Percentiles rank a stretch among this genome's conserved stretches.
Evolutionary conservation across 2,797 vertebrate species (phyloP).

Genomic region (Anolis apletophallus): DNA sequence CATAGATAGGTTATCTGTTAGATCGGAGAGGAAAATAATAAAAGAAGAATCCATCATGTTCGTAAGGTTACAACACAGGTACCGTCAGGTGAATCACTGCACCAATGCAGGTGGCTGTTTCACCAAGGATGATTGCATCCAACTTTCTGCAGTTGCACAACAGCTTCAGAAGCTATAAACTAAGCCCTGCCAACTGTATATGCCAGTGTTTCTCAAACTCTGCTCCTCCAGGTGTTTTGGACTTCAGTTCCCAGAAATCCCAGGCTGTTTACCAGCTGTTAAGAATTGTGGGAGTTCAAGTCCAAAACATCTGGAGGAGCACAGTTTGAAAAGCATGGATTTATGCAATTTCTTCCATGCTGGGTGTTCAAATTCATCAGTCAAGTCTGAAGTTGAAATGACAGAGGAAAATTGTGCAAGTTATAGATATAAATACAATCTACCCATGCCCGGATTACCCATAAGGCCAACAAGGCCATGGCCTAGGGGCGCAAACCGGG

Average conservation of each 20-base stretch:
- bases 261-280: no score
- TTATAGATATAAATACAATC: background rate
- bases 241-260: no score
- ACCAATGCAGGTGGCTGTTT: constrained; percentile 5
- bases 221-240: no score
- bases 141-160: background rate
- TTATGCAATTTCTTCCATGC: background rate
- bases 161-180: background rate
- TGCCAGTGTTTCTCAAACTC: no score
- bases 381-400: background rate
- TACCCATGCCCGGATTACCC: no score
- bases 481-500: no score
- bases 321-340: no score
- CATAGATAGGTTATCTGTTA: background rate
- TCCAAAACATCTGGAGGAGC: no score
- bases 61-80: constrained; percentile 8
- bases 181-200: background rate
- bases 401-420: background rate
- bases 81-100: constrained; percentile 3
- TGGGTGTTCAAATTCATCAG: background rate
- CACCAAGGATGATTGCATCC: background rate
- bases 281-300: no score
- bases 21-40: background rate
- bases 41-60: background rate
- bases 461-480: no score